Base-by-base conservation (phyloP, 2,888 invertebrate species). In the Exocentrus adspersus region DNA sequence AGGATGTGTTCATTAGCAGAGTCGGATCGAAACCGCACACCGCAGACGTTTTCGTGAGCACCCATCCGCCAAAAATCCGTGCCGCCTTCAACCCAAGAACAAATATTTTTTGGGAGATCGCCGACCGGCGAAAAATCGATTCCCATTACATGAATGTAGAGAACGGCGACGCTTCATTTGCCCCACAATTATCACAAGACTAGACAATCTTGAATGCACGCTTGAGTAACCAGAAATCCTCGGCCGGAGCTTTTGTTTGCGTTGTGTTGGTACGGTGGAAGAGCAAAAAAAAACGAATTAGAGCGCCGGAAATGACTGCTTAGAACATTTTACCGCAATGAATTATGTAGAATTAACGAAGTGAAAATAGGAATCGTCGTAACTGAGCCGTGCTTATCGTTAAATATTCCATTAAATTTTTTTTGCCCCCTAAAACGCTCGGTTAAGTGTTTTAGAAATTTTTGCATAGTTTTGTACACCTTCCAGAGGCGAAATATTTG, bases 291-390 rank as follows among this genome's bases (percentile, higher is more conserved):
- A 24, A 53, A 43, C 43, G 42, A 54, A 54, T 54, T 37, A 14
- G 24, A 54, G 24, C 53, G 17, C 43, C 54, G 54, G 30, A 54
- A 54, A 54, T 21, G 53, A 43, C 20, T 53, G 20, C 42, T 41
- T 53, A 41, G 42, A 42, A 21, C 53, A 20, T 43, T 54, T 24
- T 43, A 54, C 43, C 24, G 24, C 54, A 21, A 7, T 21, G 54
- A 54, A 54, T 54, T 43, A 54, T 54, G 21, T 43, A 7, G 54
- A 54, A 54, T 42, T 43, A 54, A 54, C 43, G 17, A 54, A 54
- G 28, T 42, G 54, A 54, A 43, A 28, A 54, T 43, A 43, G 24
- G n/a, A 54, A 16, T 48, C 24, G n/a, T 45, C 20, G n/a, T 24
- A 24, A 24, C 24, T 24, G 37, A 37, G 37, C 37, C 37, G 37